Evolutionary conservation across 2,113 vertebrate genomes (phyloP).

Genomic region (Eidolon helvum): DNA sequence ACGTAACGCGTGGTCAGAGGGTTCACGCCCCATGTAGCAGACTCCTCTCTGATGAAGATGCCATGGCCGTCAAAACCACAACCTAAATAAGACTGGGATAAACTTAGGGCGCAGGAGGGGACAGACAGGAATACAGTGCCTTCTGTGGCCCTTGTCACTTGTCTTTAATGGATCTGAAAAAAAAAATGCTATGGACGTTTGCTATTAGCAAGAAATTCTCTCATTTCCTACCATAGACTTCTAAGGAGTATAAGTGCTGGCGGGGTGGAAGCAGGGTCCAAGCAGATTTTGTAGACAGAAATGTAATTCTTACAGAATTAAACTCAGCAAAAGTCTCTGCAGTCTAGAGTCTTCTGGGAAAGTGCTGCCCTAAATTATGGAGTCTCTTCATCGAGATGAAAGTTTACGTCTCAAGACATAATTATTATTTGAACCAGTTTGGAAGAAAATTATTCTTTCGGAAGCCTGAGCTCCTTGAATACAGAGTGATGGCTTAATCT

Average conservation of each 20-base stretch:
- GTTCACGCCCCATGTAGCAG: rapidly evolving
- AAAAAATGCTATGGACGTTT: not conserved
- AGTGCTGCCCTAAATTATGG: not conserved
- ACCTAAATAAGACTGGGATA: not conserved
- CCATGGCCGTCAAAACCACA: rapidly evolving
- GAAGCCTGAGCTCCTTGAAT: not conserved
- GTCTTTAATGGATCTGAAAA: not conserved
- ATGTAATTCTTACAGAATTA: not conserved
- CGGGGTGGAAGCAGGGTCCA: not conserved
- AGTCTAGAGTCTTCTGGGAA: not conserved
- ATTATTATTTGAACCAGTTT: not conserved
- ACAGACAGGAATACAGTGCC: rapidly evolving
- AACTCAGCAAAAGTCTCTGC: not conserved
- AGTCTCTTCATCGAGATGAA: not conserved
- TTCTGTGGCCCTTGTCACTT: not conserved
- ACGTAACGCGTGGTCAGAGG: rapidly evolving
- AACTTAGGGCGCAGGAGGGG: not conserved
- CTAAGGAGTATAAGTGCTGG: not conserved
- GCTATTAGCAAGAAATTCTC: not conserved
- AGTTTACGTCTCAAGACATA: not conserved
- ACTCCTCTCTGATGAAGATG: not conserved
- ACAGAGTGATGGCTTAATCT: not conserved
- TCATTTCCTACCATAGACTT: not conserved
- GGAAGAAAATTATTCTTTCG: not conserved
- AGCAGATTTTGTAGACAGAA: not conserved